phyloP scores from a whole-genome alignment of 2,888 invertebrate genomes.

The Heliconius ethilla region DNA sequence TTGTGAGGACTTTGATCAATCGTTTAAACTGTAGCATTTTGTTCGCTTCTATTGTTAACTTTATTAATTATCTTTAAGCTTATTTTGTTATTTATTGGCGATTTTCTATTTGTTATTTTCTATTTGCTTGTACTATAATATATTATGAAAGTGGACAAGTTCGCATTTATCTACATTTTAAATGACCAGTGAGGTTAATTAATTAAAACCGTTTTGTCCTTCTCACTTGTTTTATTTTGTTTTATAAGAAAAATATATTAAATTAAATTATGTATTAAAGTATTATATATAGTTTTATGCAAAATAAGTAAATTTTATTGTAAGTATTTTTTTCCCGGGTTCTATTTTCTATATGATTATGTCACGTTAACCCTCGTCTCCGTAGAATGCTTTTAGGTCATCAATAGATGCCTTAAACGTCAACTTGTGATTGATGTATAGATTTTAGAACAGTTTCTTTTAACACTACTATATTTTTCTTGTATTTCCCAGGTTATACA shows the following conservation, averaged over 20 bases:
- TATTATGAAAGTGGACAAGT: too few species aligned
- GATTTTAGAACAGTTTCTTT: constrained; percentile 9
- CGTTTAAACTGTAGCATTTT: constrained; percentile 18
- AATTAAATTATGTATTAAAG: neutral
- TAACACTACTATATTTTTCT: neutral
- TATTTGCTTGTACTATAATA: too few species aligned
- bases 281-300: neutral
- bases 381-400: constrained; percentile 21
- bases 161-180: too few species aligned
- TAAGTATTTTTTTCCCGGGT: constrained; percentile 1
- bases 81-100: constrained; percentile 15
- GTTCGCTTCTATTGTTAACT: constrained; percentile 12
- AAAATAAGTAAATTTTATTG: constrained; percentile 1
- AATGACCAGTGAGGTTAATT: neutral
- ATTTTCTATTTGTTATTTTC: neutral
- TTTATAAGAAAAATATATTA: neutral
- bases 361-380: constrained; percentile 28
- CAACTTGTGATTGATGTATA: constrained; percentile 32
- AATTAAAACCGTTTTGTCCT: neutral
- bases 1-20: constrained; percentile 27
- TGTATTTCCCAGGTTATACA: neutral
- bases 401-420: constrained; percentile 30
- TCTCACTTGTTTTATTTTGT: neutral
- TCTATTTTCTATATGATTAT: neutral
- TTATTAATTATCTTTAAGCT: constrained; percentile 21